Evolutionary conservation across 2,888 invertebrate genomes (phyloP), one percentile per base, ranked within the genome.

Genomic region (Sminthurides aquaticus): DNA sequence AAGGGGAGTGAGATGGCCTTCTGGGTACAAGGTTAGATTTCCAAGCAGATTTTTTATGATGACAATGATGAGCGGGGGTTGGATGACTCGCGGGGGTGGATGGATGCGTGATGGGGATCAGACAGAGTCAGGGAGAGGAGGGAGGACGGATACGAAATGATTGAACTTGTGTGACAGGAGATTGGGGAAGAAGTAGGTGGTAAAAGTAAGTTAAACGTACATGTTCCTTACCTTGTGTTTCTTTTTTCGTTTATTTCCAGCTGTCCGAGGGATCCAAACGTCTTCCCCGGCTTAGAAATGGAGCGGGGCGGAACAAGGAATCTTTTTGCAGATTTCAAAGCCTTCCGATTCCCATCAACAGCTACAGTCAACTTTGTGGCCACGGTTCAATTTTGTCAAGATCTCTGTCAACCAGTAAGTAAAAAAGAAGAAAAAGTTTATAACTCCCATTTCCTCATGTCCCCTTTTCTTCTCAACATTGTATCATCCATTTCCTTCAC

Each of bases 351-450:
- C 72, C 80, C 80, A 43, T 79, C 80, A 29, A 80, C 80, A 3
- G 79, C 80, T 3, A 77, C 78, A 27, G 79, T 80, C 62, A 80
- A 80, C 71, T 80, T 80, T 69, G 79, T 80, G 64, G 80, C 79
- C 2, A 80, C 80, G 27, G 79, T 80, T 22, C 77, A 79, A 67
- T 80, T 80, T 74, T 80, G 80, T 69, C 80, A 79, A 69, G 80
- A 80, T 66, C 72, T 76, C 55, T 80, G 80, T 71, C 78, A 78
- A 71, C 79, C 80, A 71, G 79, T 80, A 75, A 74, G 76, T 67
- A 63, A 48, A 63, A 61, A 24, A 65, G 34, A 54, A 54, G n/a
- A n/a, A n/a, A 60, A 52, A 52, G 27, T 63, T 63, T 63, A 63
- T 58, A 20, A 49, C 57, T 48, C 25, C 29, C 24, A 49, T 58